Evolutionary conservation across 2,797 vertebrate genomes (phyloP).

Genomic region (Pangasius macronema): DNA sequence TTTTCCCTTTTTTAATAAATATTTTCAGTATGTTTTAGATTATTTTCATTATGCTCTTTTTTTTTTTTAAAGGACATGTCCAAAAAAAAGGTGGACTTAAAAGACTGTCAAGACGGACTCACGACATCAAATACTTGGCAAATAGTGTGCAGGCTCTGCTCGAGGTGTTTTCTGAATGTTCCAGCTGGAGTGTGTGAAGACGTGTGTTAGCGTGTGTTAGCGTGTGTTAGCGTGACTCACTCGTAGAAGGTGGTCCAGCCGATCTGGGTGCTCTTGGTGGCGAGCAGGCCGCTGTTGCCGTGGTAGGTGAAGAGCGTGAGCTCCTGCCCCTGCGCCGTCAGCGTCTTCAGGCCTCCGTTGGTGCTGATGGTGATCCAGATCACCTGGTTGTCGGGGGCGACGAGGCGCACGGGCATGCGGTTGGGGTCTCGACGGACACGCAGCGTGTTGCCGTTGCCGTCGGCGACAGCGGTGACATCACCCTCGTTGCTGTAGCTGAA

Average conservation of each 20-base stretch:
- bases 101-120: no score
- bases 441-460: conserved; percentile 95
- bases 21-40: background rate
- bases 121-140: no score
- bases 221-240: conserved; percentile 84
- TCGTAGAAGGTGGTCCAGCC: conserved; percentile 99
- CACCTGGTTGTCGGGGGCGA: conserved; percentile 95
- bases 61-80: no score
- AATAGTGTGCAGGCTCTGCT: no score
- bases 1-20: background rate
- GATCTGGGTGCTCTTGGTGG: conserved; percentile 97
- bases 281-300: conserved; percentile 92
- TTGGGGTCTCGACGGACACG: conserved; percentile 93
- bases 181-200: background rate
- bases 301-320: conserved; percentile 96
- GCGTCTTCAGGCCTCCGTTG: conserved; percentile 92
- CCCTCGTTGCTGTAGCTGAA: conserved; percentile 98
- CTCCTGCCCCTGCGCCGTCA: conserved; percentile 94
- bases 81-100: no score
- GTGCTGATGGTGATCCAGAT: conserved; percentile 98
- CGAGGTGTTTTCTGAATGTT: background rate
- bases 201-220: background rate
- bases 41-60: background rate
- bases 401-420: conserved; percentile 93
- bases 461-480: conserved; percentile 90